Conservation (phyloP, 2,888 invertebrate genomes). For the Limnephilus marmoratus region DNA sequence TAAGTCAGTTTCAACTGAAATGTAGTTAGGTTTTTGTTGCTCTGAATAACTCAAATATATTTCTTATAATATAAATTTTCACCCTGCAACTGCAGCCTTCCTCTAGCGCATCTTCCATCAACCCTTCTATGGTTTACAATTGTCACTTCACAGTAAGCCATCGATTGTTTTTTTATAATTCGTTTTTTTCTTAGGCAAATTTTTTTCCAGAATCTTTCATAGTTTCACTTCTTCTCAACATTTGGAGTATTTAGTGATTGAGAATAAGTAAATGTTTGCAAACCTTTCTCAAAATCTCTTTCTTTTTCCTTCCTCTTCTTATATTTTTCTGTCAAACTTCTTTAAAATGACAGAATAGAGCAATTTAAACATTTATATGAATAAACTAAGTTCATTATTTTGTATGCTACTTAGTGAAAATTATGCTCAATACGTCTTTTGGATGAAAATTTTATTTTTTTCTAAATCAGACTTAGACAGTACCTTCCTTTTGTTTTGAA, state of each 20-base stretch:
- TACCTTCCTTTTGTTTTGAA: too few species aligned
- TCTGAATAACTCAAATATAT: too few species aligned
- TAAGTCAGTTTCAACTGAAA: too few species aligned
- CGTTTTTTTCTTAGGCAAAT: background rate
- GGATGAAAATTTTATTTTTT: too few species aligned
- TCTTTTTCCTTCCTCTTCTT: background rate
- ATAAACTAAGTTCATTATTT: background rate
- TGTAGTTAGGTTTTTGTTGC: too few species aligned
- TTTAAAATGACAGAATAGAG: background rate
- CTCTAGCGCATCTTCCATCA: too few species aligned
- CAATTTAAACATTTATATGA: background rate
- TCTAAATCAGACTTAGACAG: too few species aligned
- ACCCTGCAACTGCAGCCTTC: too few species aligned
- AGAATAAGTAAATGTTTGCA: background rate
- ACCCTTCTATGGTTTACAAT: background rate
- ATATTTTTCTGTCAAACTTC: background rate
- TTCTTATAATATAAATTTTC: too few species aligned
- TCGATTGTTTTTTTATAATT: background rate
- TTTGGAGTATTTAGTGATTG: background rate
- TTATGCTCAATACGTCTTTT: too few species aligned
- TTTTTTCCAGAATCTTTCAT: background rate
- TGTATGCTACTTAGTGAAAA: too few species aligned
- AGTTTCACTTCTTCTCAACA: background rate
- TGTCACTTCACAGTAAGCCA: background rate
- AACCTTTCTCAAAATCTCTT: background rate